Percentiles rank a stretch among this genome's conserved stretches.
Conservation (phyloP, 2,888 invertebrate species). For the Netelia virgata region DNA sequence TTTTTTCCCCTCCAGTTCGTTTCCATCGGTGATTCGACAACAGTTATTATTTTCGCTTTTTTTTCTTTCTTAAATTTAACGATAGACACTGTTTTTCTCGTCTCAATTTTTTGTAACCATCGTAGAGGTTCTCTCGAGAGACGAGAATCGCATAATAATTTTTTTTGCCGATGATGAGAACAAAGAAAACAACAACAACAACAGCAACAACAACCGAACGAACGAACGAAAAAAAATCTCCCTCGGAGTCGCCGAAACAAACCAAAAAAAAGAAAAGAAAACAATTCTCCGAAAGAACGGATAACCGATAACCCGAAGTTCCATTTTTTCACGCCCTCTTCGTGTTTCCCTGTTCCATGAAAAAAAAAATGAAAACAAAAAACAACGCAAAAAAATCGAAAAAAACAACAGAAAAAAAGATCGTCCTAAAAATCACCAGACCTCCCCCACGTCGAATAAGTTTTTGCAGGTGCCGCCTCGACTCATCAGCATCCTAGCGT, state of each 20-base stretch:
- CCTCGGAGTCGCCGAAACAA: conserved; percentile 20
- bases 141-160: no score
- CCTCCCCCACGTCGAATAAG: conserved; percentile 80
- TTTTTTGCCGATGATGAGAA: no score
- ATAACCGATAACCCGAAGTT: conserved; percentile 22
- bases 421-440: conserved; percentile 44
- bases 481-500: conserved; percentile 77
- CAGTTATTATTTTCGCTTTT: conserved; percentile 14
- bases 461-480: conserved; percentile 84
- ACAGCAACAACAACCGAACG: neutral
- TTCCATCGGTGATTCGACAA: conserved; percentile 15
- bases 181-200: no score
- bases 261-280: conserved; percentile 14
- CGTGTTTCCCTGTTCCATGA: conserved; percentile 8
- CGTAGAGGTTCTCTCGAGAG: no score
- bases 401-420: conserved; percentile 14
- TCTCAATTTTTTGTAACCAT: no score
- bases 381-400: neutral
- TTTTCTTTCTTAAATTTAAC: conserved; percentile 21
- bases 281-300: conserved; percentile 10
- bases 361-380: conserved; percentile 7
- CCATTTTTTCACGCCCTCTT: conserved; percentile 16
- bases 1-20: no score
- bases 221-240: conserved; percentile 30
- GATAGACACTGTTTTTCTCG: no score